phyloP scores from a whole-genome alignment of 2,113 vertebrate genomes.

The Capricornis sumatraensis region DNA sequence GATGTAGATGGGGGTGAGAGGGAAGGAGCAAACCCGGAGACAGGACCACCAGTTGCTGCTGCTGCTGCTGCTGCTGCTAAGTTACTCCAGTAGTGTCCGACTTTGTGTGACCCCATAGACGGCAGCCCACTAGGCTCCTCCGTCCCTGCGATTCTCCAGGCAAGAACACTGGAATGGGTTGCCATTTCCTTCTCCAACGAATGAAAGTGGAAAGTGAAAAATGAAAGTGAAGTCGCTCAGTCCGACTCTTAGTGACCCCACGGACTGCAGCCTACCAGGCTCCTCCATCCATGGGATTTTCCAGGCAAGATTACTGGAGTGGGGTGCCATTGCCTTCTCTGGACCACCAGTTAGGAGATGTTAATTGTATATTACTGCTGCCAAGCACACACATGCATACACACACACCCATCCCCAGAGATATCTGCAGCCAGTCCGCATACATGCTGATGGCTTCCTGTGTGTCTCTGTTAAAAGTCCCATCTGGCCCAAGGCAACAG shows the following conservation, averaged over 20 bases:
- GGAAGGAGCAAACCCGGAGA: fast-evolving
- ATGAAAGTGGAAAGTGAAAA: too few relatives aligned
- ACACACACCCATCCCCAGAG: neutral
- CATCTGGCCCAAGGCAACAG: neutral
- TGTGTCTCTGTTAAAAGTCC: neutral
- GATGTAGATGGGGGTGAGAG: neutral
- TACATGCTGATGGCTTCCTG: neutral
- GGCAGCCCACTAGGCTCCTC: too few relatives aligned
- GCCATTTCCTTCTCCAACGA: too few relatives aligned
- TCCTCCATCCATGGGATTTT: too few relatives aligned
- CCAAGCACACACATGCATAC: fast-evolving
- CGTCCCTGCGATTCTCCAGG: fast-evolving
- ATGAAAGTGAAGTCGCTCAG: too few relatives aligned
- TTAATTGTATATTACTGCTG: neutral
- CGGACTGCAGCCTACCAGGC: too few relatives aligned
- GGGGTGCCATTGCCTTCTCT: too few relatives aligned
- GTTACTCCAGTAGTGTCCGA: fast-evolving
- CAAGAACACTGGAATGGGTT: too few relatives aligned
- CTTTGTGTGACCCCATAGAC: too few relatives aligned
- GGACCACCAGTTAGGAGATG: neutral
- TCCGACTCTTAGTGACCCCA: fast-evolving
- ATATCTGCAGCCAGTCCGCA: neutral
- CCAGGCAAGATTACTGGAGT: too few relatives aligned
- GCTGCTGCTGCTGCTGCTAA: too few relatives aligned
- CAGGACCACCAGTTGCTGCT: neutral